Evolutionary conservation across 2,113 vertebrate genomes (phyloP), one percentile per base, ranked within the genome.

Genomic region (Atractosteus spatula): DNA sequence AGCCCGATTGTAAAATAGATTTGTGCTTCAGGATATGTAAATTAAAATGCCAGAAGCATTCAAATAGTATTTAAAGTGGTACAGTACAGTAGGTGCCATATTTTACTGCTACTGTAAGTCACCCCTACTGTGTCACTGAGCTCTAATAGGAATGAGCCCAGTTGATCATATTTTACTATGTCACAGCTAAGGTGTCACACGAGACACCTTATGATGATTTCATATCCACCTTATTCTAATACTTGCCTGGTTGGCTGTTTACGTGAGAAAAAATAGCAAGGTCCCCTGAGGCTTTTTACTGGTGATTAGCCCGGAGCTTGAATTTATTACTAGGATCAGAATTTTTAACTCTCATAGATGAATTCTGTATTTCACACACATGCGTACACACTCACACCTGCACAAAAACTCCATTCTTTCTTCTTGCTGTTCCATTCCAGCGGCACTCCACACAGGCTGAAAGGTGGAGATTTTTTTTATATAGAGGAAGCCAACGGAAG

Each of bases 301-400:
- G 64, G 17, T 73, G 79, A 78, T 83, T 81, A 78, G 43, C 74
- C 51, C 12, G 4, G 17, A 75, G 66, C 66, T 63, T 65, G 4
- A 79, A 64, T 67, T 57, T 70, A 70, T 29, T 70, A 76, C 69
- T 75, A 43, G 74, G 70, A 16, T n/a, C 4, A n/a, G 44, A 79
- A 66, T 62, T 86, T 90, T 71, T 92, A 91, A 85, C 81, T 88
- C 72, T 89, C 89, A 70, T 88, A 90, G 79, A 94, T 86, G 86
- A 92, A 93, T 89, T 92, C 92, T 76, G 91, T 92, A 76, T 89
- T 92, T 85, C 92, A 61, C 42, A 54, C 57, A 68, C 55, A 45
- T 42, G 44, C 41, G 29, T 45, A 57, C 72, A 51, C 41, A 69
- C 2, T 3, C 42, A 43, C 57, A 5, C 59, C 41, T 14, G 61